phyloP scores from a whole-genome alignment of 2,888 invertebrate genomes.

The Habrosyne pyritoides region DNA sequence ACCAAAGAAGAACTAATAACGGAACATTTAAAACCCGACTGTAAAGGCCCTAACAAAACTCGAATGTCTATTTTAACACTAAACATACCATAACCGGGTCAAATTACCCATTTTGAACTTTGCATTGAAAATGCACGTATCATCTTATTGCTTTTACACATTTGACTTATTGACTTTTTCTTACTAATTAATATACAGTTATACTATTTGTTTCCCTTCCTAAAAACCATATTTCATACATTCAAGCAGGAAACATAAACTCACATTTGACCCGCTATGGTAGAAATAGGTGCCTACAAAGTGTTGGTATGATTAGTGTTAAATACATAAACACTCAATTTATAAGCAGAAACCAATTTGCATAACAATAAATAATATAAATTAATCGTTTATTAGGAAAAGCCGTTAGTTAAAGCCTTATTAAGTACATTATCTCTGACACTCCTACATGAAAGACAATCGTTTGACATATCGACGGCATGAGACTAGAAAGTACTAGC shows the following conservation, averaged over 20 bases:
- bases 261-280: no score
- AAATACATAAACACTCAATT: background rate
- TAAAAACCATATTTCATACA: no score
- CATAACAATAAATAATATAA: background rate
- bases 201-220: no score
- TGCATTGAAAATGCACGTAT: no score
- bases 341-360: background rate
- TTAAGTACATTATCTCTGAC: background rate
- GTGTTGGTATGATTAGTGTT: no score
- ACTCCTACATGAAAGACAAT: constrained; percentile 1
- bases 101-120: no score
- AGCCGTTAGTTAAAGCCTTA: background rate
- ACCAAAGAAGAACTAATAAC: background rate
- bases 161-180: no score
- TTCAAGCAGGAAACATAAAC: no score
- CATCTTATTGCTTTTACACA: no score
- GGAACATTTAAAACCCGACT: background rate
- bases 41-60: background rate
- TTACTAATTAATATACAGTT: no score
- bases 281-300: no score
- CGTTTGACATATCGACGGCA: constrained; percentile 1
- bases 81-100: no score
- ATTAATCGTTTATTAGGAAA: background rate
- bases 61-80: background rate
- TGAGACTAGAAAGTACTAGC: constrained; percentile 3